Conservation (phyloP, 1,140 invertebrate genomes). For the Leptopilina boulardi region DNA sequence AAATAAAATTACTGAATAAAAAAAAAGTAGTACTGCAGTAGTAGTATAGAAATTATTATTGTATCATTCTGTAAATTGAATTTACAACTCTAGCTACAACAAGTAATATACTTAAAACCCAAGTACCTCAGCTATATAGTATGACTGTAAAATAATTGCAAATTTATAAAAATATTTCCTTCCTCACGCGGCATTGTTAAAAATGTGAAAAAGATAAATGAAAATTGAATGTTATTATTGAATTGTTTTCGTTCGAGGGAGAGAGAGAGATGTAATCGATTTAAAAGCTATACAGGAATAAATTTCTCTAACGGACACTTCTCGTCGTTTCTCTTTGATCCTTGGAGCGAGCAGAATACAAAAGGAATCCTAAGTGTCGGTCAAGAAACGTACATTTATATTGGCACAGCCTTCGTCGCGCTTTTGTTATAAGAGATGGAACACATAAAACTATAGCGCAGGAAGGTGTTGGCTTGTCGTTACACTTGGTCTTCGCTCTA, state of each 20-base stretch:
- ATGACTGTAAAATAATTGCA: too few species aligned
- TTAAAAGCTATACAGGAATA: not conserved
- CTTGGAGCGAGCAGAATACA: slow-evolving; percentile 5
- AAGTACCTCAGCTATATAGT: too few species aligned
- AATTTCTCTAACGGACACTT: slow-evolving; percentile 8
- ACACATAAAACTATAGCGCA: slow-evolving; percentile 19
- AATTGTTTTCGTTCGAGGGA: not conserved
- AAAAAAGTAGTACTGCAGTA: too few species aligned
- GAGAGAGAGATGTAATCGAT: not conserved
- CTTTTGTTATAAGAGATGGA: slow-evolving; percentile 31
- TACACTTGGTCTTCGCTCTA: not conserved
- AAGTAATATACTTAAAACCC: too few species aligned
- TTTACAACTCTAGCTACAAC: too few species aligned
- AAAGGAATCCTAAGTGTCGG: slow-evolving; percentile 56
- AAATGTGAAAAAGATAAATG: not conserved
- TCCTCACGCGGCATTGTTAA: too few species aligned
- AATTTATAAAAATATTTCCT: too few species aligned
- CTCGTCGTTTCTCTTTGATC: slow-evolving; percentile 23
- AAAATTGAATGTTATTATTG: not conserved
- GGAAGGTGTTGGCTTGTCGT: slow-evolving; percentile 19
- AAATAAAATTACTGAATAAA: too few species aligned
- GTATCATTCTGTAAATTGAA: too few species aligned
- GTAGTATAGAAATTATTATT: too few species aligned
- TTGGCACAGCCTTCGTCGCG: slow-evolving; percentile 43
- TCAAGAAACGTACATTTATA: slow-evolving; percentile 56